Evolutionary conservation across 2,113 vertebrate genomes (phyloP).

Genomic region (Eretmochelys imbricata): DNA sequence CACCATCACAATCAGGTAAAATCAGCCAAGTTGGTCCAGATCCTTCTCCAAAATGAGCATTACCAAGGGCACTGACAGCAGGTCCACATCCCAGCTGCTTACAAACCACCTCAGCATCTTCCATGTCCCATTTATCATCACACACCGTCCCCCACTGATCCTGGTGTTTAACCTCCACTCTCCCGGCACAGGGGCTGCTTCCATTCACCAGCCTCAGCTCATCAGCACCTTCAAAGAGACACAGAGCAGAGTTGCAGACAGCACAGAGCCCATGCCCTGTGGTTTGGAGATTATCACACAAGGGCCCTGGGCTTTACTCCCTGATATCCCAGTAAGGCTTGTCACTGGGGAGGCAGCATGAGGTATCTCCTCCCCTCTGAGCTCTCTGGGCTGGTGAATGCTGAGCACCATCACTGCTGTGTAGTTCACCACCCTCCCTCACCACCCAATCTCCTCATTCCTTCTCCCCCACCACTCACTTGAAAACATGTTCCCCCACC

Average conservation of each 20-base stretch:
- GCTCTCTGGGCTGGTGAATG: neutral
- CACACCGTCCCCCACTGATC: conserved; percentile 80
- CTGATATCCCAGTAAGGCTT: neutral
- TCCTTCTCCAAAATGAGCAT: conserved; percentile 73
- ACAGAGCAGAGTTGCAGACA: neutral
- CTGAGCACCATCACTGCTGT: neutral
- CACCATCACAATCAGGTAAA: conserved; percentile 64
- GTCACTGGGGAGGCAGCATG: neutral
- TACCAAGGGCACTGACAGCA: conserved; percentile 62
- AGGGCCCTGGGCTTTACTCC: neutral
- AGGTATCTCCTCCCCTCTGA: neutral
- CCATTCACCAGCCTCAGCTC: conserved; percentile 69
- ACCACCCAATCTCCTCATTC: neutral
- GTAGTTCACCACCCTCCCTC: too few species aligned
- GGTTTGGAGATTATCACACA: neutral
- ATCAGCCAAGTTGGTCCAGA: conserved; percentile 79
- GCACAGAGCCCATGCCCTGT: neutral
- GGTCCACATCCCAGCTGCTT: conserved; percentile 71
- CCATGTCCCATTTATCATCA: conserved; percentile 73
- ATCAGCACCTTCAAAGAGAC: conserved; percentile 46
- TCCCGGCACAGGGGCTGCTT: conserved; percentile 63
- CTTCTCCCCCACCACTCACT: neutral
- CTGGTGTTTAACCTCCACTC: conserved; percentile 77
- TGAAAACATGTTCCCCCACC: neutral
- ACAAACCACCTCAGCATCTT: conserved; percentile 77